A percentile compares a stretch with the other conserved stretches of the same genome.
These are phyloP conservation scores for Anguilla megastoma DNA, from an alignment of 2,797 vertebrate species.

Conservation along the genomic window DNA sequence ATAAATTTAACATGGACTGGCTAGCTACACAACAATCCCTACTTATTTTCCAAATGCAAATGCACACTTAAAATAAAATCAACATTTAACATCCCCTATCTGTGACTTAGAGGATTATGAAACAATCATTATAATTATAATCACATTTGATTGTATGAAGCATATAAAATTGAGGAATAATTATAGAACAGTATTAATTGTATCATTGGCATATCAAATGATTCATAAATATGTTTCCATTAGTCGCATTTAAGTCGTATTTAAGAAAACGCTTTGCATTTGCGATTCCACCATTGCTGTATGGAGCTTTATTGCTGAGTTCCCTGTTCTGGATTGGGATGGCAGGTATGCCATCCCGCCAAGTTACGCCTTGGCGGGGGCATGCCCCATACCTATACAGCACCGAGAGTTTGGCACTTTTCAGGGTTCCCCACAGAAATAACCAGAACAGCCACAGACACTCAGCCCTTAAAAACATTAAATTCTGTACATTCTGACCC, in stretches of 20 bases:
- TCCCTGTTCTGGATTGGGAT: no score
- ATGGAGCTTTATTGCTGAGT: no score
- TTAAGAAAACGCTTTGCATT: neutral
- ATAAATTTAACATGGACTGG: neutral
- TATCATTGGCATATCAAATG: neutral
- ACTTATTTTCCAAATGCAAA: neutral
- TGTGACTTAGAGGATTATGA: neutral
- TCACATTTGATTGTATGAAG: neutral
- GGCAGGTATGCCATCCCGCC: no score
- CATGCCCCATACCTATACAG: no score
- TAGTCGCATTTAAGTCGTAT: neutral
- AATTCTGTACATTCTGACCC: no score
- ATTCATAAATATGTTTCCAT: neutral
- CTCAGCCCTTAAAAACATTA: no score
- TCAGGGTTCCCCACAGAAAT: no score
- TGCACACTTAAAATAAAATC: neutral
- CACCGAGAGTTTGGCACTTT: no score
- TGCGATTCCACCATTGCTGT: neutral
- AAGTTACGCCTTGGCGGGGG: no score
- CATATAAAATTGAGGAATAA: neutral
- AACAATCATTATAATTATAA: neutral
- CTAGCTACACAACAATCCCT: neutral
- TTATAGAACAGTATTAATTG: neutral
- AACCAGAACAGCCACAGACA: no score
- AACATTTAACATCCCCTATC: neutral